A percentile compares a stretch with the other conserved stretches of the same genome.
Evolutionary conservation across 2,888 invertebrate species (phyloP).

Genomic region (Epistrophella euchroma): DNA sequence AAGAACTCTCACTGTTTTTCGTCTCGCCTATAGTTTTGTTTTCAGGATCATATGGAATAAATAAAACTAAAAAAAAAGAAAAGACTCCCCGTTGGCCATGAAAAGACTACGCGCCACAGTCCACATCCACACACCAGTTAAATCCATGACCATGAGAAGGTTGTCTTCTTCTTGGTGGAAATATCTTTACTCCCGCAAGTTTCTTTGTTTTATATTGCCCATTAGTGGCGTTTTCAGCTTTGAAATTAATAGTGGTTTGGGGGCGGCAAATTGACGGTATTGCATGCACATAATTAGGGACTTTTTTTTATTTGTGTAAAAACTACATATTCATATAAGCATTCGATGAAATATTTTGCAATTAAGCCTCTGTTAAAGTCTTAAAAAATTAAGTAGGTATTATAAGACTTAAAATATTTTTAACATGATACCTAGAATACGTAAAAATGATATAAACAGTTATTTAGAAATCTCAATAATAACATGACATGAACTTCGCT

Average conservation of each 20-base stretch:
- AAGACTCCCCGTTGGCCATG: constrained; percentile 1
- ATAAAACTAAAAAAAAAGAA: constrained; percentile 3
- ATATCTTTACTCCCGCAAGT: constrained; percentile 35
- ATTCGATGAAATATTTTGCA: not conserved
- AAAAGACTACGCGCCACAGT: no score
- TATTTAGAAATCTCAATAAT: no score
- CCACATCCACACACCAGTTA: constrained; percentile 23
- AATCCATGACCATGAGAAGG: constrained; percentile 52
- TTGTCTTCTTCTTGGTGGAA: constrained; percentile 15
- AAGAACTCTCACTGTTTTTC: constrained; percentile 36
- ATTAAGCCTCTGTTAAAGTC: not conserved
- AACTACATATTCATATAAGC: not conserved
- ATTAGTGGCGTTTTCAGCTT: constrained; percentile 34
- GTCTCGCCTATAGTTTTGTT: constrained; percentile 64
- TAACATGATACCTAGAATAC: no score
- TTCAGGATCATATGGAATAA: constrained; percentile 53
- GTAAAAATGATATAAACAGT: no score
- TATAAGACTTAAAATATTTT: not conserved
- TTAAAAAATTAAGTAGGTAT: not conserved
- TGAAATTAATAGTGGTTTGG: constrained; percentile 43
- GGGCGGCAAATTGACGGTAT: constrained; percentile 58
- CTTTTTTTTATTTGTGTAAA: constrained; percentile 7
- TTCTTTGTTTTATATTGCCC: constrained; percentile 25
- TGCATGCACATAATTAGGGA: constrained; percentile 66
- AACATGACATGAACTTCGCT: no score